Base-by-base conservation (phyloP, 92 coral and sea anemone species). In the Isaurus tuberculatus region DNA sequence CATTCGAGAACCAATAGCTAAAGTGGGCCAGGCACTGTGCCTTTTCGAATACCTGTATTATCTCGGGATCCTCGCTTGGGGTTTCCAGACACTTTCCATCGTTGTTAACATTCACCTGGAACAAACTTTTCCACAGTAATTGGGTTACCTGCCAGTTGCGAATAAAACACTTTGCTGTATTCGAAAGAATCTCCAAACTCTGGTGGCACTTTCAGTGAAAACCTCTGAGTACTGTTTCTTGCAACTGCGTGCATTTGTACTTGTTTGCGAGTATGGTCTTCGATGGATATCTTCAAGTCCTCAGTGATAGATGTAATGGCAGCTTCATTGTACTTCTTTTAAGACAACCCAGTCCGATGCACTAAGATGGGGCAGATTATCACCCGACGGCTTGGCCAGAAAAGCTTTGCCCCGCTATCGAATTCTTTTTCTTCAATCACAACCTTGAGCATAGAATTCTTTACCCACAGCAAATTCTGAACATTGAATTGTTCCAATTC, bases 211-310 rank as follows among this genome's bases (percentile, higher is more conserved):
- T 84, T 92, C 29, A 70, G 58, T 10, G 90, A 33, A 46, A 89
- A 92, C n/a, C 79, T 85, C 68, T 78, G 75, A 0, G 94, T 88
- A 0, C 85, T 66, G 79, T 79, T 85, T 13, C 91, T 70, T 0
- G 91, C 91, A 22, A 80, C 90, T 8, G 88, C 87, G 44, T 81
- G 87, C 91, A 91, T 91, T 40, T 91, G 91, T 2, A 91, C 91
- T 44, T 80, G 94, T 57, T 88, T 91, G 4, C 90, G 20, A 6
- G 89, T 85, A 48, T 88, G 94, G 84, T 89, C 85, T 68, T 92
- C 89, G 13, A 86, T 40, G 27, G 88, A 8, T 75, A 74, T 81
- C 5, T 79, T 64, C 20, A 90, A 84, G 14, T 34, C 65, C 42
- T 87, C 74, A 16, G 51, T 74, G 44, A 92, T 81, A 55, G 93